A percentile compares a stretch with the other conserved stretches of the same genome.
Conservation (phyloP, 2,113 vertebrate genomes). For the Lota lota region DNA sequence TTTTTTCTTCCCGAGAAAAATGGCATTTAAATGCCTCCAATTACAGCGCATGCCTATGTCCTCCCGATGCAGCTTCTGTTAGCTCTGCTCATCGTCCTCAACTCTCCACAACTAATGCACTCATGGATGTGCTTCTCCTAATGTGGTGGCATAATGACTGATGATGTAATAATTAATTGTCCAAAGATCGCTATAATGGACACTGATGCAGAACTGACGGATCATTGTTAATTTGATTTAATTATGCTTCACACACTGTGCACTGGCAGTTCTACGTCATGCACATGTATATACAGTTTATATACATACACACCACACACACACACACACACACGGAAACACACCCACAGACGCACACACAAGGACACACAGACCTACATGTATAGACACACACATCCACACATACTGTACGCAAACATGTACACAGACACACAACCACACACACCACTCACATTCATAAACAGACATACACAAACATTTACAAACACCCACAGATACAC, state of each 20-base stretch:
- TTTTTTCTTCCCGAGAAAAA: constrained; percentile 30
- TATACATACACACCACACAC: too few relatives aligned
- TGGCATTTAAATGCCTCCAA: constrained; percentile 43
- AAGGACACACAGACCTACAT: neutral
- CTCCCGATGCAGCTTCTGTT: constrained; percentile 18
- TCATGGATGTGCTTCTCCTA: neutral
- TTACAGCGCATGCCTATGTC: constrained; percentile 30
- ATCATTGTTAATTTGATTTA: neutral
- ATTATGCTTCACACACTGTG: neutral
- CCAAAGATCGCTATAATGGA: neutral
- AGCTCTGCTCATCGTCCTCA: constrained; percentile 3
- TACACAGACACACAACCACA: neutral
- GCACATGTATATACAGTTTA: too few relatives aligned
- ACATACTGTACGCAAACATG: neutral
- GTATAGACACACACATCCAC: neutral
- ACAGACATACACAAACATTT: neutral
- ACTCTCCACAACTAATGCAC: neutral
- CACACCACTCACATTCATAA: neutral
- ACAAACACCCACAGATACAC: neutral
- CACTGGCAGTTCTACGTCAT: too few relatives aligned
- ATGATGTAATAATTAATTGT: neutral
- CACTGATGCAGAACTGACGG: neutral
- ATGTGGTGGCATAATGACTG: too few relatives aligned
- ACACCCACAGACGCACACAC: neutral
- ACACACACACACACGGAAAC: too few relatives aligned